Evolutionary conservation across 37 sponge, comb jelly and placozoan genomes (phyloP), one percentile per base, ranked within the genome.

Genomic region (Aphrocallistes beatrix): DNA sequence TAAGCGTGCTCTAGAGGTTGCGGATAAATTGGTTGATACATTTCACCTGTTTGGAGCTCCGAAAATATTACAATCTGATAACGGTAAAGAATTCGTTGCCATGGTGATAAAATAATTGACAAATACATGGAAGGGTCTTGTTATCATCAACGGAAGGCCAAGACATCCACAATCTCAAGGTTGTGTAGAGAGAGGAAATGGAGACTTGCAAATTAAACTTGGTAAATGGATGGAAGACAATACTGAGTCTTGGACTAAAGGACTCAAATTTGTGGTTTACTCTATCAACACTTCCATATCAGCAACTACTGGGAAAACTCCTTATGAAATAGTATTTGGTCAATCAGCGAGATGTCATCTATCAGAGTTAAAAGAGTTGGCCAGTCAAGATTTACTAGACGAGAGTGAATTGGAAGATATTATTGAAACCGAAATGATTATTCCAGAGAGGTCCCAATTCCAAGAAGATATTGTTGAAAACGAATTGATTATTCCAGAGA

Each of bases 281-380:
- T 3, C 25, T 19, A 19, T 60, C 21, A 60, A 60, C 75, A 60
- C 75, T 60, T 60, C 75, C 17, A 13, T 60, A 19, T 3, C 75
- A 60, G 75, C 1, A 13, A 60, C 75, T 3, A 60, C 75, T 32
- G 75, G 75, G 3, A 19, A 60, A 60, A 32, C 25, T 3, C 21
- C 75, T 19, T 60, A 60, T 60, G 75, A 60, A 13, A 60, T 19
- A 19, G 75, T 28, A 19, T 60, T 60, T 60, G 75, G 75, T 60
- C 75, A 60, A 60, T 60, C 75, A 19, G 32, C 75, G 75, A 60
- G 75, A 60, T 60, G 75, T 60, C 8, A 60, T 60, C 75, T 32
- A 19, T 3, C 75, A 30, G 75, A 60, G 75, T 60, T 60, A 13
- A 30, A 60, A 60, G 25, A 60, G 21, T 60, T 32, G n/a, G 3